phyloP scores from a whole-genome alignment of 2,888 invertebrate genomes.

The Cephonodes hylas region DNA sequence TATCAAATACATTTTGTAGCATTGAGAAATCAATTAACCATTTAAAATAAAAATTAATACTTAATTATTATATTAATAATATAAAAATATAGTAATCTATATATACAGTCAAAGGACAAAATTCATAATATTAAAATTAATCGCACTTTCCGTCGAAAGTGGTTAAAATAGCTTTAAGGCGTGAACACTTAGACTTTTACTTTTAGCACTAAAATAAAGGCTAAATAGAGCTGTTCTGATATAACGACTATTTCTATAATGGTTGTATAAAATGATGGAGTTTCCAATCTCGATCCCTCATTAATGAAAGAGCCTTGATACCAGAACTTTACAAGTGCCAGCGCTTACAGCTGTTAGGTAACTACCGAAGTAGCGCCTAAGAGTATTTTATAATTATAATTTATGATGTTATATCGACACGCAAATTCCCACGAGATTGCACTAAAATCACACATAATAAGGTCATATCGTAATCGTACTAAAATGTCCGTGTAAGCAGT shows the following conservation, averaged over 20 bases:
- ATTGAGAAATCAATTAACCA: slow-evolving; percentile 60
- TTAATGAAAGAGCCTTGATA: slow-evolving; percentile 36
- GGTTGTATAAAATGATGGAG: background rate
- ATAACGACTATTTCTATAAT: slow-evolving; percentile 36
- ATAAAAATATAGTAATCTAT: slow-evolving; percentile 78
- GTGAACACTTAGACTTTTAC: slow-evolving; percentile 49
- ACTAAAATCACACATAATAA: slow-evolving; percentile 59
- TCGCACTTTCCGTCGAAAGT: slow-evolving; percentile 38
- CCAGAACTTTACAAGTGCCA: slow-evolving; percentile 41
- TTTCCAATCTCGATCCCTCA: slow-evolving; percentile 19
- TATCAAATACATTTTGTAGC: slow-evolving; percentile 46
- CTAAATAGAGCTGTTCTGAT: slow-evolving; percentile 32
- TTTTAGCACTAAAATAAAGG: slow-evolving; percentile 39
- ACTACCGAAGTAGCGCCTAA: slow-evolving; percentile 38
- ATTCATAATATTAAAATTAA: slow-evolving; percentile 57
- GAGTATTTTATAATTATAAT: slow-evolving; percentile 40
- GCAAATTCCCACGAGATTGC: slow-evolving; percentile 56
- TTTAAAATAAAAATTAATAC: slow-evolving; percentile 59
- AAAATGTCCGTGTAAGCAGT: slow-evolving; percentile 18
- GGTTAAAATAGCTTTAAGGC: slow-evolving; percentile 45
- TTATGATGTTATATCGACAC: slow-evolving; percentile 29
- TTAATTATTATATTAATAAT: slow-evolving; percentile 64
- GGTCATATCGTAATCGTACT: slow-evolving; percentile 13
- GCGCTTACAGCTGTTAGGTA: slow-evolving; percentile 37
- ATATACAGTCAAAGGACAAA: slow-evolving; percentile 69